Evolutionary conservation across 2,888 invertebrate species (phyloP).

Genomic region (Acanthopleura granulata): DNA sequence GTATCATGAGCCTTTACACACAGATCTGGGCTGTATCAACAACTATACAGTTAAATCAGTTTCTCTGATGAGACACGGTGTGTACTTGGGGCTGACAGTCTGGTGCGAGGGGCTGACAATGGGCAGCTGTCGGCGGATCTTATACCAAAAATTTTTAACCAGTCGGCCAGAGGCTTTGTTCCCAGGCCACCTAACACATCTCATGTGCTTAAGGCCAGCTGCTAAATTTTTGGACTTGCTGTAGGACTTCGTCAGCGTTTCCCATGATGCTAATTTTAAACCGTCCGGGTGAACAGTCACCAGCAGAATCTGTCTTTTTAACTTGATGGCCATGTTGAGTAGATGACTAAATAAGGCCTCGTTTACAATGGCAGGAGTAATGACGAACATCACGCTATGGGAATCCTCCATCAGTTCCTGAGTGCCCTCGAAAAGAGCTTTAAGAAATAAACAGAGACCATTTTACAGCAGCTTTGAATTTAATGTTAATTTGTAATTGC

Average conservation of each 20-base stretch:
- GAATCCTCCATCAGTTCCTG: background rate
- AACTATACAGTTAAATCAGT: background rate
- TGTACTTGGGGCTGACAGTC: background rate
- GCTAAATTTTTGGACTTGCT: background rate
- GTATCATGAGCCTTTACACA: too few relatives aligned
- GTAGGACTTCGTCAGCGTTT: background rate
- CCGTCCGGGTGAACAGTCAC: background rate
- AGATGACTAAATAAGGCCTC: constrained; percentile 2
- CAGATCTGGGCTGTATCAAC: background rate
- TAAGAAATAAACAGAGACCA: background rate
- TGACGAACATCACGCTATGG: background rate
- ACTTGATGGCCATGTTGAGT: background rate
- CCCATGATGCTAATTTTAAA: background rate
- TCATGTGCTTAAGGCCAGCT: background rate
- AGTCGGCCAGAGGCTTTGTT: background rate
- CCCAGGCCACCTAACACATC: background rate
- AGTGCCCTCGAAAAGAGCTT: background rate
- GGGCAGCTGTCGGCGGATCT: background rate
- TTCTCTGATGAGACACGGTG: background rate
- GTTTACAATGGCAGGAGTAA: background rate
- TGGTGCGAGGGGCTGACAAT: background rate
- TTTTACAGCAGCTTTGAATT: too few relatives aligned
- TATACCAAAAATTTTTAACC: background rate
- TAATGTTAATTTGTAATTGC: too few relatives aligned
- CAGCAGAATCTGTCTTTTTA: background rate